These are phyloP conservation scores for Caradrina clavipalpis DNA, from an alignment of 2,888 invertebrate genomes.

Conservation along the genomic window DNA sequence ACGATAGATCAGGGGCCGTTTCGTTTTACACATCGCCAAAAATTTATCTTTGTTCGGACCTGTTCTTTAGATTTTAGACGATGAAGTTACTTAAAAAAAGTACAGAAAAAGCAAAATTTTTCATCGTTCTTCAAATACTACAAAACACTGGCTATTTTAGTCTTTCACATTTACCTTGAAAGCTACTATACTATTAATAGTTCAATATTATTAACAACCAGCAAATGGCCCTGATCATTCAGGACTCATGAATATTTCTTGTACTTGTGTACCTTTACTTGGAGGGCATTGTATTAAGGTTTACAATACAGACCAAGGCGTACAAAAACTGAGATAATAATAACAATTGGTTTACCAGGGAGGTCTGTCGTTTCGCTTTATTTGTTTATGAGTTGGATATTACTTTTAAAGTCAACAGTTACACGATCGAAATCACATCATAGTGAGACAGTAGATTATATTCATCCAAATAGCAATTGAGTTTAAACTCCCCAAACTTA, in stretches of 20 bases:
- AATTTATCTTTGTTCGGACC: not conserved
- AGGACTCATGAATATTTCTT: slow-evolving; percentile 26
- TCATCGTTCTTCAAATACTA: too few species aligned
- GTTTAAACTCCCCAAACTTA: too few species aligned
- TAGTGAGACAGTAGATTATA: not conserved
- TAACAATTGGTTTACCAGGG: not conserved
- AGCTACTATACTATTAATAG: not conserved
- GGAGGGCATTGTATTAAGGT: slow-evolving; percentile 5
- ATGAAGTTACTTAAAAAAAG: too few species aligned
- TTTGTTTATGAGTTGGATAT: not conserved
- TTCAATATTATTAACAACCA: not conserved
- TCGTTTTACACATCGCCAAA: not conserved
- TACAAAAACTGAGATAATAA: slow-evolving; percentile 25
- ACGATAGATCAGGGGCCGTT: not conserved
- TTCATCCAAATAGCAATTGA: not conserved
- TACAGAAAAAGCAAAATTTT: too few species aligned
- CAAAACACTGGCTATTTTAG: too few species aligned
- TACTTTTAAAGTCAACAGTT: not conserved
- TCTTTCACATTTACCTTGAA: not conserved
- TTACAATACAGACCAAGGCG: slow-evolving; percentile 24
- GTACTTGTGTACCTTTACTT: not conserved
- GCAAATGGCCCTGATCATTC: slow-evolving; percentile 22
- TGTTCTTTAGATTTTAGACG: too few species aligned
- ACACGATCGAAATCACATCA: not conserved
- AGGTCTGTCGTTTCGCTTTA: not conserved